These are phyloP conservation scores for Trichacis sp. DNA, from an alignment of 2,888 invertebrate species.

Conservation along the genomic window DNA sequence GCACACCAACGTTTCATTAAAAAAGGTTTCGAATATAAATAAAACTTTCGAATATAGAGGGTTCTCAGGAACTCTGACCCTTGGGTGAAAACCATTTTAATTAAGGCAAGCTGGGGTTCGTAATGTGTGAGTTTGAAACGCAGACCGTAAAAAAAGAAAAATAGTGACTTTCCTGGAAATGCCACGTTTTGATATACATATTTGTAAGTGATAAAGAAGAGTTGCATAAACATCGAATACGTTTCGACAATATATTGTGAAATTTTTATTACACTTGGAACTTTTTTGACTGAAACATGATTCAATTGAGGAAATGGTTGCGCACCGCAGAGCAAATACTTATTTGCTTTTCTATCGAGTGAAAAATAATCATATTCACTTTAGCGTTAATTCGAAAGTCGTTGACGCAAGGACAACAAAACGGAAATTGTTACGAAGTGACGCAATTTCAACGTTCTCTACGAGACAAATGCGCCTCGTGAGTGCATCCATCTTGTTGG, in stretches of 20 bases:
- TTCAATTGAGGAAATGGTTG: too few species aligned
- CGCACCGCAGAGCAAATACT: neutral
- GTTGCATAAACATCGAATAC: too few species aligned
- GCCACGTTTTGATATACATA: constrained; percentile 6
- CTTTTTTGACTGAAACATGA: too few species aligned
- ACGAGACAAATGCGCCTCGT: constrained; percentile 49
- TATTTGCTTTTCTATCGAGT: neutral
- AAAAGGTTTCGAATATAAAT: too few species aligned
- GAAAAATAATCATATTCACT: constrained; percentile 1
- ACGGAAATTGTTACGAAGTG: constrained; percentile 40
- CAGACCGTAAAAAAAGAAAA: neutral
- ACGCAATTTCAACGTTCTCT: constrained; percentile 45
- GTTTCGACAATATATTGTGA: too few species aligned
- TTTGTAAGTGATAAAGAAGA: too few species aligned
- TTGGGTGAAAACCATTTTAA: too few species aligned
- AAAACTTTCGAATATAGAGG: too few species aligned
- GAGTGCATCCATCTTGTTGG: constrained; percentile 49
- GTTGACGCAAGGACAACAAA: constrained; percentile 28
- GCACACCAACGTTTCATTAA: too few species aligned
- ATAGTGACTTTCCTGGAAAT: neutral
- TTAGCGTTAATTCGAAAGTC: constrained; percentile 11
- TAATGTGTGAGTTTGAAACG: neutral
- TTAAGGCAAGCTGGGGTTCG: too few species aligned
- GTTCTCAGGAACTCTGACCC: too few species aligned
- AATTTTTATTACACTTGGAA: too few species aligned